Conservation (phyloP, 30 jellyfish, hydroid and myxozoan genomes). For the Turritopsis dohrnii region DNA sequence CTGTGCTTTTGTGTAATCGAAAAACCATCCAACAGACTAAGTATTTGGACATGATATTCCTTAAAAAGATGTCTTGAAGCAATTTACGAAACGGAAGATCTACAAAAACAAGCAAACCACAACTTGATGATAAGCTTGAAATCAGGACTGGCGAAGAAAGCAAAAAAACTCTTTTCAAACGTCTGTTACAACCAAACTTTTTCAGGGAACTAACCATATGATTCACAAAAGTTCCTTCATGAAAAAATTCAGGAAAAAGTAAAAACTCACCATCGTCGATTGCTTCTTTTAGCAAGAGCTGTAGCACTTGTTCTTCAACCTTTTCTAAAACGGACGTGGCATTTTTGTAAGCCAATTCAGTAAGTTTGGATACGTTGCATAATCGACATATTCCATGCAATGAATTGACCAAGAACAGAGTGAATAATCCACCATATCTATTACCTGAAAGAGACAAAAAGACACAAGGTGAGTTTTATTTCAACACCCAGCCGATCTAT, state of each 20-base stretch:
- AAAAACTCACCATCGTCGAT: conserved; percentile 40
- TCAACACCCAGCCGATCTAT: conserved; percentile 4
- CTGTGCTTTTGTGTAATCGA: conserved; percentile 52
- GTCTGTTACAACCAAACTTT: too few relatives aligned
- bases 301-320: conserved; percentile 37
- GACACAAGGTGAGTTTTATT: neutral
- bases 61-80: conserved; percentile 56
- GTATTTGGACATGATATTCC: conserved; percentile 44
- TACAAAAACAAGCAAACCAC: neutral
- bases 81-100: neutral
- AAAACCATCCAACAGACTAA: conserved; percentile 49
- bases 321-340: conserved; percentile 36
- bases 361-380: conserved; percentile 39
- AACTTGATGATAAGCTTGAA: neutral
- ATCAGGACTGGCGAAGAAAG: neutral
- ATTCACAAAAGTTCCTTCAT: too few relatives aligned
- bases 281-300: conserved; percentile 25
- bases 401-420: conserved; percentile 57
- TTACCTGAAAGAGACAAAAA: conserved; percentile 15
- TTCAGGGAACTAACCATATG: too few relatives aligned
- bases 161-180: too few relatives aligned
- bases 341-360: conserved; percentile 44
- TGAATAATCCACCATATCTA: conserved; percentile 58
- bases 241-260: neutral
- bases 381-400: conserved; percentile 49